Percentiles rank a stretch among this genome's conserved stretches.
phyloP scores from a whole-genome alignment of 2,113 vertebrate species.

The Crypturellus undulatus region DNA sequence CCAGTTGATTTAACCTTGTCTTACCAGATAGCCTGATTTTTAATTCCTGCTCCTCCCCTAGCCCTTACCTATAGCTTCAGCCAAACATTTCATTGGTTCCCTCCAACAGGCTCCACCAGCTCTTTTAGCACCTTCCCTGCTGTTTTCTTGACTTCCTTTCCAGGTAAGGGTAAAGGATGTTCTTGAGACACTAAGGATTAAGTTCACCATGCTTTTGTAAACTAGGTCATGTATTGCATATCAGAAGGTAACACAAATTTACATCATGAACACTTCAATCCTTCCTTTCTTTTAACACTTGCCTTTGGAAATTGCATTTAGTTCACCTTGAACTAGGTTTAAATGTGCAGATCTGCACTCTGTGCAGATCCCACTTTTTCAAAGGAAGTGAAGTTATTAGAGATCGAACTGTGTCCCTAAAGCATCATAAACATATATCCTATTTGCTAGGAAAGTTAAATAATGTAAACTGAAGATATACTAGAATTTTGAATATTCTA shows the following conservation, averaged over 20 bases:
- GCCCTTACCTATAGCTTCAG: background rate
- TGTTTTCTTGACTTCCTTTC: background rate
- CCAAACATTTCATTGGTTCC: background rate
- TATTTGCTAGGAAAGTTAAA: background rate
- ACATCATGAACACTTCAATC: background rate
- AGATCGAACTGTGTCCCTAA: background rate
- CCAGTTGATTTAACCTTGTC: background rate
- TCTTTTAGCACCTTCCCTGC: background rate
- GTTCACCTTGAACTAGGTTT: background rate
- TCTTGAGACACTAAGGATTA: background rate
- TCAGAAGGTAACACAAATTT: background rate
- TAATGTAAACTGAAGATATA: background rate
- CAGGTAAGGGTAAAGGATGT: background rate
- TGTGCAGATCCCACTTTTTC: accelerated
- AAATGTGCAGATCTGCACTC: background rate
- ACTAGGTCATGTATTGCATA: background rate
- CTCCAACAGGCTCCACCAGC: background rate
- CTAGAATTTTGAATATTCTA: background rate
- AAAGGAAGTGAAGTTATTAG: background rate
- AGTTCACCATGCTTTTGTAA: background rate
- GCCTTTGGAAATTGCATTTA: background rate
- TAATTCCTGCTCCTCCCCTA: background rate
- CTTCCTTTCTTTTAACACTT: background rate
- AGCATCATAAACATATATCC: background rate
- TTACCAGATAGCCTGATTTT: background rate